Evolutionary conservation across 2,888 invertebrate genomes (phyloP).

Genomic region (Miltochrista miniata): DNA sequence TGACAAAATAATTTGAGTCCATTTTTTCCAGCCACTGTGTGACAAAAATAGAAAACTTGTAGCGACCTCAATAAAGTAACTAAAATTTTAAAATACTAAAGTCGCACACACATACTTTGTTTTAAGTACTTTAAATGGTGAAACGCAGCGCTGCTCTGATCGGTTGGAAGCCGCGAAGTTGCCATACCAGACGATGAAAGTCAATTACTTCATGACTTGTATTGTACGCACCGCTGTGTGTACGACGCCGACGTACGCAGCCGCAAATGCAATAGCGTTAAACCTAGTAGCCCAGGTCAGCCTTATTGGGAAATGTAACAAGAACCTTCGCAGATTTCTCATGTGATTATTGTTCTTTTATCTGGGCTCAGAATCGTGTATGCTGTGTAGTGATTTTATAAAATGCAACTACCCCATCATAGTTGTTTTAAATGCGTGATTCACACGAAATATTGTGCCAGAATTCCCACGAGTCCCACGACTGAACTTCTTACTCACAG

Average conservation of each 20-base stretch:
- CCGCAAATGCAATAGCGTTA: constrained; percentile 41
- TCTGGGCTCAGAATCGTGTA: constrained; percentile 36
- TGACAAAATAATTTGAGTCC: constrained; percentile 43
- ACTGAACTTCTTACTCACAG: constrained; percentile 45
- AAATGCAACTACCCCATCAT: constrained; percentile 29
- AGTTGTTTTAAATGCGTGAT: constrained; percentile 47
- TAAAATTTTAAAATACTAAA: too few species aligned
- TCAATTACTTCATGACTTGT: constrained; percentile 54
- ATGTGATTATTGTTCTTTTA: constrained; percentile 56
- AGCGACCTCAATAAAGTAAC: constrained; percentile 53
- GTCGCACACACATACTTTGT: background rate
- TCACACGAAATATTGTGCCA: constrained; percentile 58
- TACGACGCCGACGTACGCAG: constrained; percentile 44
- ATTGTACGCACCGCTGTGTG: constrained; percentile 27
- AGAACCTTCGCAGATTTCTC: constrained; percentile 55
- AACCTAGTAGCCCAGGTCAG: constrained; percentile 50
- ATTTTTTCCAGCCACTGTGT: constrained; percentile 48
- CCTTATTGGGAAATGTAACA: constrained; percentile 59
- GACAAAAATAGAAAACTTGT: constrained; percentile 54
- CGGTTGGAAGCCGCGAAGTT: constrained; percentile 58
- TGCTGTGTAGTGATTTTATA: constrained; percentile 36
- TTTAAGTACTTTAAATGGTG: constrained; percentile 40
- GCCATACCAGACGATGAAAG: constrained; percentile 79
- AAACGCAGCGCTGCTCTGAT: constrained; percentile 64
- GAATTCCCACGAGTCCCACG: constrained; percentile 60